Evolutionary conservation across 2,113 vertebrate genomes (phyloP), one percentile per base, ranked within the genome.

Genomic region (Podilymbus podiceps): DNA sequence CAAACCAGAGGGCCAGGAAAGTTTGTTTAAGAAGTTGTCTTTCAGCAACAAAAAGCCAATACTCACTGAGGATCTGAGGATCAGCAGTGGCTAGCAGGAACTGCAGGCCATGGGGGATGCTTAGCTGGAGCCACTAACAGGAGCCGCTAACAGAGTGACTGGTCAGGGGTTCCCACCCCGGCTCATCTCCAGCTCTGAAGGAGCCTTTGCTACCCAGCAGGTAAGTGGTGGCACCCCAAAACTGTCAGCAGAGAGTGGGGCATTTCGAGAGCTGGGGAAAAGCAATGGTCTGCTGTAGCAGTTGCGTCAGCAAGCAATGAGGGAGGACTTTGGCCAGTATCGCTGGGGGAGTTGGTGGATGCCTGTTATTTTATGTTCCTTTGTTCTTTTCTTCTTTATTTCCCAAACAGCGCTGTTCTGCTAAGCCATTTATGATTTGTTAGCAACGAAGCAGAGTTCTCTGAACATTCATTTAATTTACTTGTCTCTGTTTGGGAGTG

Each of bases 401-500:
- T 94, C 56, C 52, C 76, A 55, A 94, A 52, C 44, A 75, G 25
- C 24, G 23, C 28, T 81, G 47, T 60, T 93, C 47, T 94, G 30
- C 53, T 95, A 64, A 75, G 76, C 25, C 73, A 38, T 60, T 82
- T 89, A 52, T 81, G 73, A 86, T 85, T 89, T 68, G 52, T 88
- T 56, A 71, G 47, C n/a, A 77, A 63, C 59, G 60, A 79, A 83
- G 15, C 2, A 86, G 72, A 80, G 46, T 44, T 67, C 76, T 78
- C 23, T 78, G 73, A 85, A 89, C 27, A 52, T 12, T 67, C 85
- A 72, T 28, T 87, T 64, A 50, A 93, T 82, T 95, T 66, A n/a
- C 77, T 90, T 94, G 77, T 87, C 91, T 78, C 64, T 56, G 40
- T n/a, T 63, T 77, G 27, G n/a, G 52, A 68, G 76, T 2, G 44